These are phyloP conservation scores for Trichomycterus rosablanca DNA, from an alignment of 2,113 vertebrate species.

Conservation along the genomic window DNA sequence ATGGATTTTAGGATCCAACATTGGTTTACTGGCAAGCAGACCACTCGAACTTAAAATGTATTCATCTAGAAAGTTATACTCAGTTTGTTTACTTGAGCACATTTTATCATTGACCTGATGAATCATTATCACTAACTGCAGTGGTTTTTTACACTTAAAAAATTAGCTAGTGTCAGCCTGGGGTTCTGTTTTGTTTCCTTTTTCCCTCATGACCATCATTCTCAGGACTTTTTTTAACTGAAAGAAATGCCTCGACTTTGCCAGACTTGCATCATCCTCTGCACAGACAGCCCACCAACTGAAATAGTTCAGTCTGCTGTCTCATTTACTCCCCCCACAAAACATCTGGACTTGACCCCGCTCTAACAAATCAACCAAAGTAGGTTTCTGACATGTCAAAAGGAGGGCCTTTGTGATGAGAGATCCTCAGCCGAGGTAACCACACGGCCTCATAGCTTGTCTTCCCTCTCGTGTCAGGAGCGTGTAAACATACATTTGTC, in stretches of 20 bases:
- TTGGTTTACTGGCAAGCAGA: slow-evolving; percentile 10
- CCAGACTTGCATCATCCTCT: slow-evolving; percentile 17
- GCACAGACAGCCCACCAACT: slow-evolving; percentile 41
- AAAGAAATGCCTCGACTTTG: slow-evolving; percentile 30
- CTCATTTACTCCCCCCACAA: slow-evolving; percentile 36
- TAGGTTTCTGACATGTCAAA: slow-evolving; percentile 52
- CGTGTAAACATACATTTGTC: slow-evolving; percentile 52
- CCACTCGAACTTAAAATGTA: background rate
- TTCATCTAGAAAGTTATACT: slow-evolving; percentile 11
- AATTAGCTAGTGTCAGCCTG: slow-evolving; percentile 13
- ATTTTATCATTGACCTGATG: background rate
- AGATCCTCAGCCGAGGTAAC: slow-evolving; percentile 28
- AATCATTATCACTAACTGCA: background rate
- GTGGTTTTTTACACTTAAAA: background rate
- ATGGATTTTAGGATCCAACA: background rate
- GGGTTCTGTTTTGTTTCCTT: slow-evolving; percentile 17
- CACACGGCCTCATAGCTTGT: slow-evolving; percentile 43
- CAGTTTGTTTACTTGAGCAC: slow-evolving; percentile 21
- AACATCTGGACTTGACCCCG: slow-evolving; percentile 38
- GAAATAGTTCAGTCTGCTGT: slow-evolving; percentile 45
- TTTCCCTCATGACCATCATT: slow-evolving; percentile 24
- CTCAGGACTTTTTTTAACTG: slow-evolving; percentile 22
- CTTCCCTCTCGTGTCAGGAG: slow-evolving; percentile 39
- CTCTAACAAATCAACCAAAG: slow-evolving; percentile 56
- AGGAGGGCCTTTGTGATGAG: slow-evolving; percentile 29